Conservation (phyloP, 2,797 vertebrate genomes). For the Cuculus canorus region DNA sequence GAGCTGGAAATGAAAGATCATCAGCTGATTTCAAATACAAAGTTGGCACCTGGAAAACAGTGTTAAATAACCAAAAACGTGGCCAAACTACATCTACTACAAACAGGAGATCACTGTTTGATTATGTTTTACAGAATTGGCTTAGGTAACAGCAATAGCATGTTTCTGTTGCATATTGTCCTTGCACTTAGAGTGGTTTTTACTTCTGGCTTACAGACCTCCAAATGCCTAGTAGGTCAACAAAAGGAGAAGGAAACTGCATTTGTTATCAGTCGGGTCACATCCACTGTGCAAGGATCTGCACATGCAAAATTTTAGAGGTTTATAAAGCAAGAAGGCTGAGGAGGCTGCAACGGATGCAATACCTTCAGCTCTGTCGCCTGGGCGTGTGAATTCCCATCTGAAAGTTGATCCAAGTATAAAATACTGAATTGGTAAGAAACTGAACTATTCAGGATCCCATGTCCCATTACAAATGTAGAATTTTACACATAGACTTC, state of each 20-base stretch:
- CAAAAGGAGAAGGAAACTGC: conserved; percentile 4
- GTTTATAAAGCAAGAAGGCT: background rate
- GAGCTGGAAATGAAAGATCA: background rate
- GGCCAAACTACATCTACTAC: background rate
- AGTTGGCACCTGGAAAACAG: background rate
- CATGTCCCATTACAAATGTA: background rate
- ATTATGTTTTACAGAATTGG: background rate
- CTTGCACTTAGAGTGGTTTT: background rate
- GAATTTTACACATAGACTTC: background rate
- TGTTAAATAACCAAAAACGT: background rate
- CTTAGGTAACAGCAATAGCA: background rate
- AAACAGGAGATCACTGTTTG: background rate
- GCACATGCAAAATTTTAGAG: background rate
- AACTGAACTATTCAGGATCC: background rate
- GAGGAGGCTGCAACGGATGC: background rate
- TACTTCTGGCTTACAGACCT: background rate
- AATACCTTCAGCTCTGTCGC: background rate
- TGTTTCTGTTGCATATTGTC: background rate
- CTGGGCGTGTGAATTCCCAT: background rate
- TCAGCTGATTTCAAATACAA: background rate
- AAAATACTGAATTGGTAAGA: background rate
- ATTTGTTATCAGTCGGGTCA: background rate
- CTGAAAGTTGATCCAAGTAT: background rate
- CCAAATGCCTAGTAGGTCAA: background rate
- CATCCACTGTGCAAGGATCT: background rate